Conservation (phyloP, 2,113 vertebrate genomes). For the Neodon shergylaensis region DNA sequence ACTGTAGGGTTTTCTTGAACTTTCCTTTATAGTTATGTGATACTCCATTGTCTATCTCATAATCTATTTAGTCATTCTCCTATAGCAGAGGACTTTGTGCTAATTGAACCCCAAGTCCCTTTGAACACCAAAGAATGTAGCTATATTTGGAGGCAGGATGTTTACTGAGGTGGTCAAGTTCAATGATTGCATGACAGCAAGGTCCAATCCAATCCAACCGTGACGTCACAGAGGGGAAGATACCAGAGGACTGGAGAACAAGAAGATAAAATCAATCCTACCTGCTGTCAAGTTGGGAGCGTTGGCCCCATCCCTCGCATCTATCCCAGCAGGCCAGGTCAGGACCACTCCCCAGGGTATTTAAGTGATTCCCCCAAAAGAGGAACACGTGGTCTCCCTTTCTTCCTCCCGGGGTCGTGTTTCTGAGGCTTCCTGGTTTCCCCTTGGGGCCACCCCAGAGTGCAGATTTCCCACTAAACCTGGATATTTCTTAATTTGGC, state of each 20-base stretch:
- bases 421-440: too few species aligned
- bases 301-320: too few species aligned
- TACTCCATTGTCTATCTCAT: not conserved
- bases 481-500: too few species aligned
- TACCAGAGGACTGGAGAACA: not conserved
- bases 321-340: too few species aligned
- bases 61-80: not conserved
- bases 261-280: not conserved
- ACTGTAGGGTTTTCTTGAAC: not conserved
- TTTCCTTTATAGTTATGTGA: not conserved
- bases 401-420: too few species aligned
- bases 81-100: not conserved
- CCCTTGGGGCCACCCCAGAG: too few species aligned
- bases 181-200: not conserved
- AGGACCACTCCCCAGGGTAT: too few species aligned
- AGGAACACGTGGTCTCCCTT: too few species aligned
- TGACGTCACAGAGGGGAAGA: not conserved
- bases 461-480: too few species aligned
- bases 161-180: not conserved
- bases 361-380: too few species aligned
- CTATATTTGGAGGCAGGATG: not conserved
- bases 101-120: not conserved
- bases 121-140: not conserved
- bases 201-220: not conserved
- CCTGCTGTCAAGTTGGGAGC: too few species aligned